Evolutionary conservation across 2,888 invertebrate species (phyloP).

Genomic region (Conops quadrifasciatus): DNA sequence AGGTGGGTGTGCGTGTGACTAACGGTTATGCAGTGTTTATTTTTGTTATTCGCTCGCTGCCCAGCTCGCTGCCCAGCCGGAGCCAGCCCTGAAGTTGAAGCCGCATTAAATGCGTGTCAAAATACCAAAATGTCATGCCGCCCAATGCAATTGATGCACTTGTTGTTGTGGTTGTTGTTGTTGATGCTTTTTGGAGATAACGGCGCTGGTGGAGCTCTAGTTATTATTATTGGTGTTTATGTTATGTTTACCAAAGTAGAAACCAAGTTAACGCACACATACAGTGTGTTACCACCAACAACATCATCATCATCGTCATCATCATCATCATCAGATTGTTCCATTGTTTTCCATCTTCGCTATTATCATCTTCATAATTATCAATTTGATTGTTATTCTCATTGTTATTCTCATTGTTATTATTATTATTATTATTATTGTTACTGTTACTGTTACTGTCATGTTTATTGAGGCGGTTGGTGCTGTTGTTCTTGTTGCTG

Average conservation of each 20-base stretch:
- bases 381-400: not conserved
- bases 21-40: not conserved
- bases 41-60: slow-evolving; percentile 8
- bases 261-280: no score
- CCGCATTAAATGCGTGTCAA: slow-evolving; percentile 32
- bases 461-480: not conserved
- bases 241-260: not conserved
- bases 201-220: no score
- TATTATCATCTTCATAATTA: not conserved
- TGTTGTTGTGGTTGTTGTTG: not conserved
- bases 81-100: not conserved
- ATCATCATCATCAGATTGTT: not conserved
- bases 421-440: not conserved
- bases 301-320: no score
- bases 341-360: not conserved
- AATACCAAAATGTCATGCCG: slow-evolving; percentile 3
- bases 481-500: not conserved
- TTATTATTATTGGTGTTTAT: not conserved
- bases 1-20: not conserved
- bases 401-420: not conserved
- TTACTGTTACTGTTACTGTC: not conserved
- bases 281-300: no score
- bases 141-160: not conserved
- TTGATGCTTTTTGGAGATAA: not conserved
- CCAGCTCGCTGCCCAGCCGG: not conserved